A percentile compares a stretch with the other conserved stretches of the same genome.
phyloP scores from a whole-genome alignment of 2,113 vertebrate genomes.

The Tringa solitaria region DNA sequence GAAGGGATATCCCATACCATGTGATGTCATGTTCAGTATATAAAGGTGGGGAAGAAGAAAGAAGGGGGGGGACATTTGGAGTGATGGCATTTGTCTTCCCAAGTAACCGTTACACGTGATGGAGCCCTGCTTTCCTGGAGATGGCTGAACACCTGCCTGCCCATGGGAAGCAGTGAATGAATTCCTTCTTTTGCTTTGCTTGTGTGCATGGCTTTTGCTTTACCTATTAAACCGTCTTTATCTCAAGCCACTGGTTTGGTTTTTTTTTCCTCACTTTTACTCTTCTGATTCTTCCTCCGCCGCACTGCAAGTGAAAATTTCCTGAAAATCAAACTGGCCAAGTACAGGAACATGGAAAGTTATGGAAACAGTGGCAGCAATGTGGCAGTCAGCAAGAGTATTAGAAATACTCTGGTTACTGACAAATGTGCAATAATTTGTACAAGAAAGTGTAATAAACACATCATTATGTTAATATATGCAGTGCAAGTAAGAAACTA shows the following conservation, averaged over 20 bases:
- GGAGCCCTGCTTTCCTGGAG: background rate
- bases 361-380: background rate
- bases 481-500: background rate
- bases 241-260: background rate
- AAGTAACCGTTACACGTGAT: background rate
- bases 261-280: background rate
- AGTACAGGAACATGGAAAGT: background rate
- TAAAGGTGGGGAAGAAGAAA: background rate
- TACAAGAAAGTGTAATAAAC: background rate
- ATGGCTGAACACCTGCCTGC: background rate
- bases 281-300: background rate
- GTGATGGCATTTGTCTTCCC: background rate
- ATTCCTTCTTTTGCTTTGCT: background rate
- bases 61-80: background rate
- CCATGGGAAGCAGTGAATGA: background rate
- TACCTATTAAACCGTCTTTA: background rate
- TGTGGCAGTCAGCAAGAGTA: background rate
- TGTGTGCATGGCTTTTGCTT: background rate
- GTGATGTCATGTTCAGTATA: background rate
- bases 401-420: background rate
- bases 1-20: background rate
- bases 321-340: background rate
- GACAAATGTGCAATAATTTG: background rate
- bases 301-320: background rate
- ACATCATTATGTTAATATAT: background rate